Conservation (phyloP, 2,888 invertebrate genomes). For the Clunio marinus region DNA sequence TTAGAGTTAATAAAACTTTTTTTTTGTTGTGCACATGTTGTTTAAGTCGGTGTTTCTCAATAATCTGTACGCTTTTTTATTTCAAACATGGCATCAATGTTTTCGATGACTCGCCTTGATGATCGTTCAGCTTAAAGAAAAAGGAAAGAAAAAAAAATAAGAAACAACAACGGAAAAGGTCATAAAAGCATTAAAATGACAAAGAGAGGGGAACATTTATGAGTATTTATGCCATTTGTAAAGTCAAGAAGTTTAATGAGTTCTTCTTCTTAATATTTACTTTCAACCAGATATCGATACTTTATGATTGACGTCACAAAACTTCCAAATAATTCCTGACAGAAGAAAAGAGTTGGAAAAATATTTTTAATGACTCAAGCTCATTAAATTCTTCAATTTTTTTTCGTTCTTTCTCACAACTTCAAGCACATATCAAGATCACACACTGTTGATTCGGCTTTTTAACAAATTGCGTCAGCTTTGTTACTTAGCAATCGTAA, state of each 20-base stretch:
- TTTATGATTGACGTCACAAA: background rate
- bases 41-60: conserved; percentile 38
- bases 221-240: background rate
- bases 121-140: background rate
- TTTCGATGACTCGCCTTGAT: background rate
- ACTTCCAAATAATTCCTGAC: too few relatives aligned
- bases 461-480: conserved; percentile 21
- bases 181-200: conserved; percentile 33
- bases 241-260: too few relatives aligned
- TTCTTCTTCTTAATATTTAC: too few relatives aligned
- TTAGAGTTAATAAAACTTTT: background rate
- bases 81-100: background rate
- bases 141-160: background rate
- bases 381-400: conserved; percentile 32
- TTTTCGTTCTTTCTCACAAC: background rate
- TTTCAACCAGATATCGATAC: background rate
- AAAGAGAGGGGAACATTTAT: conserved; percentile 6
- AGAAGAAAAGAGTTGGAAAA: conserved; percentile 12
- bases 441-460: background rate
- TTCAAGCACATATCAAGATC: background rate
- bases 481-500: too few relatives aligned
- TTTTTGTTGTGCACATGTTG: conserved; percentile 34
- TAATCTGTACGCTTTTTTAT: too few relatives aligned
- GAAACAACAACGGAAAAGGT: conserved; percentile 22
- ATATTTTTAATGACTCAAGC: conserved; percentile 30